Conservation (phyloP, 2,113 vertebrate genomes). For the Herpetotheres cachinnans region DNA sequence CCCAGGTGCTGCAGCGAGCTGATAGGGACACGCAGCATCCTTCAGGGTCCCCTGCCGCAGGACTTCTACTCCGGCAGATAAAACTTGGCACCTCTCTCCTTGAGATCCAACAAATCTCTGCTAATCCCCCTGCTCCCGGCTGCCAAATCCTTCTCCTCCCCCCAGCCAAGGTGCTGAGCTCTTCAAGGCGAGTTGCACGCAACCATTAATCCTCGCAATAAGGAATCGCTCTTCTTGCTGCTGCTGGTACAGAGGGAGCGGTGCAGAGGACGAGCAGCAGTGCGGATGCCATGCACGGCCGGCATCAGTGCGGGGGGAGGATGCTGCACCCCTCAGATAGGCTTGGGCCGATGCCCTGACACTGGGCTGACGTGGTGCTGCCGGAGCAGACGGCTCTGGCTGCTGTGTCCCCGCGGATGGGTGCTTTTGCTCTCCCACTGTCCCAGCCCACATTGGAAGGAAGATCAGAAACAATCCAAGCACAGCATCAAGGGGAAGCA, state of each 20-base stretch:
- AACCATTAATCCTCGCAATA: not conserved
- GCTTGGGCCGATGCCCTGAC: not conserved
- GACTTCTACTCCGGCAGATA: not conserved
- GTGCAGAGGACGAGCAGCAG: fast-evolving
- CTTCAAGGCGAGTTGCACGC: not conserved
- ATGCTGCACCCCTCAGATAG: not conserved
- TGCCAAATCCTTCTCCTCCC: slow-evolving; percentile 14
- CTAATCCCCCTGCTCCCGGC: not conserved
- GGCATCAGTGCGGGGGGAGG: not conserved
- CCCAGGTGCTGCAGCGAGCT: not conserved
- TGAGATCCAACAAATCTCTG: slow-evolving; percentile 40
- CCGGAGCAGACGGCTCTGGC: not conserved
- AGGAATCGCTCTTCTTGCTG: fast-evolving
- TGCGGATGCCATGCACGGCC: fast-evolving
- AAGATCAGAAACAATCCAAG: not conserved
- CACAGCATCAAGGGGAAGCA: not conserved
- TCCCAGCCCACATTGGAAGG: not conserved
- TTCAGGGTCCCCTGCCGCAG: not conserved
- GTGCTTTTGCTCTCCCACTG: not conserved
- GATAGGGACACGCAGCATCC: not conserved
- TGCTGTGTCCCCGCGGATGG: fast-evolving
- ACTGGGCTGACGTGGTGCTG: not conserved
- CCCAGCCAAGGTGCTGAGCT: not conserved
- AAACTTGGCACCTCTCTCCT: slow-evolving; percentile 28
- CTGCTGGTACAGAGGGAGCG: fast-evolving